Evolutionary conservation across 2,888 invertebrate species (phyloP), one percentile per base, ranked within the genome.

Genomic region (Thymelicus sylvestris): DNA sequence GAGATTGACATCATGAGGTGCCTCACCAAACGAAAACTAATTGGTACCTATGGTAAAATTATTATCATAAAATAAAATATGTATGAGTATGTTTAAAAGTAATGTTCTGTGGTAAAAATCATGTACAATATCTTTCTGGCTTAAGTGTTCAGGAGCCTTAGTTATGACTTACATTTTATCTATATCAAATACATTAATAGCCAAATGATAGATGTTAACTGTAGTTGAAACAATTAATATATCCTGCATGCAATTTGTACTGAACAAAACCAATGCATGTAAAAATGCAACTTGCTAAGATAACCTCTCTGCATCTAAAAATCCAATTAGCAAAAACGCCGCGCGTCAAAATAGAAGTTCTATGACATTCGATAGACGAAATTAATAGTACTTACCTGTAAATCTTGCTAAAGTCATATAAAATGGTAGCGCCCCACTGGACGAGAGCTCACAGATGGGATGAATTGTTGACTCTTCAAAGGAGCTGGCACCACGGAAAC

Each of bases 401-500:
- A 95, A 96, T 96, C 96, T 97, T 97, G 96, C 97, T 97, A 97
- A 97, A 97, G 97, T 97, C 98, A 98, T 98, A 98, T 98, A 98
- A 98, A 97, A 97, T 95, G 96, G 95, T 97, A 96, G 95, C 97
- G 96, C 97, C 97, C 97, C 95, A 95, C 95, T 96, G 96, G 97
- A 96, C 96, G 97, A 95, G 93, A 93, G 93, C 94, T 88, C 90
- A 85, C 91, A 87, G 91, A 89, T 87, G 90, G 89, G 92, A 91
- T 89, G 90, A 94, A 94, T 90, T 89, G 88, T 88, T 84, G 89
- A 90, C 89, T 86, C 90, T 90, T 86, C 86, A 78, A 79, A 76
- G 83, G 85, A 83, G 86, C 84, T 83, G 82, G 84, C 85, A 87
- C 88, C 90, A 86, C 86, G 86, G 85, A 87, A 84, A 80, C 80